These are phyloP conservation scores for Drosophila nigromelanica DNA, from an alignment of 1,140 invertebrate species.

Conservation along the genomic window DNA sequence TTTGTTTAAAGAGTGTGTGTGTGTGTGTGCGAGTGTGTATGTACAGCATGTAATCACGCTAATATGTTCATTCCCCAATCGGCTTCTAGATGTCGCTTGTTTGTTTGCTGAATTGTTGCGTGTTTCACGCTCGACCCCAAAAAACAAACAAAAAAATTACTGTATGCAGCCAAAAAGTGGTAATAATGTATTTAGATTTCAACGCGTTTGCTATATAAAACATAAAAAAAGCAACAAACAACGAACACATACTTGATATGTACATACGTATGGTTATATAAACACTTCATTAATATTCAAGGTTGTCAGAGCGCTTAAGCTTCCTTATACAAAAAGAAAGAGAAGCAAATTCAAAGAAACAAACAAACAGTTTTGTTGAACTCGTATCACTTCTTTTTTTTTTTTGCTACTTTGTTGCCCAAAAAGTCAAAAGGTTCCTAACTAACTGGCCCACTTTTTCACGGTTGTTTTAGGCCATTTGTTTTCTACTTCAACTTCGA, in stretches of 20 bases:
- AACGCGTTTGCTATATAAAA: slow-evolving; percentile 22
- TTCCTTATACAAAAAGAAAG: slow-evolving; percentile 43
- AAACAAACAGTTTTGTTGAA: slow-evolving; percentile 39
- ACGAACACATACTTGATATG: slow-evolving; percentile 8
- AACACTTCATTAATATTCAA: slow-evolving; percentile 52
- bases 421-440: slow-evolving; percentile 9
- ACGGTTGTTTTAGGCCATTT: not conserved
- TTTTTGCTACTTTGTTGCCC: slow-evolving; percentile 8
- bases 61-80: not conserved
- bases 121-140: slow-evolving; percentile 29
- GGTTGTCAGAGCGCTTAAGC: slow-evolving; percentile 33
- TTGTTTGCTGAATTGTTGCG: slow-evolving; percentile 15
- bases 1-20: no score
- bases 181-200: slow-evolving; percentile 33
- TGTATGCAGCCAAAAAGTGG: slow-evolving; percentile 19
- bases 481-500: not conserved
- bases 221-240: slow-evolving; percentile 11
- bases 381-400: slow-evolving; percentile 7
- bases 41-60: slow-evolving; percentile 9
- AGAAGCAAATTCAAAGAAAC: slow-evolving; percentile 41
- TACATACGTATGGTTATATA: slow-evolving; percentile 29
- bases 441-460: not conserved
- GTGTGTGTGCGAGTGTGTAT: not conserved
- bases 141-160: slow-evolving; percentile 1
- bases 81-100: slow-evolving; percentile 15